Evolutionary conservation across 2,113 vertebrate species (phyloP), one percentile per base, ranked within the genome.

Genomic region (Hydropotes inermis): DNA sequence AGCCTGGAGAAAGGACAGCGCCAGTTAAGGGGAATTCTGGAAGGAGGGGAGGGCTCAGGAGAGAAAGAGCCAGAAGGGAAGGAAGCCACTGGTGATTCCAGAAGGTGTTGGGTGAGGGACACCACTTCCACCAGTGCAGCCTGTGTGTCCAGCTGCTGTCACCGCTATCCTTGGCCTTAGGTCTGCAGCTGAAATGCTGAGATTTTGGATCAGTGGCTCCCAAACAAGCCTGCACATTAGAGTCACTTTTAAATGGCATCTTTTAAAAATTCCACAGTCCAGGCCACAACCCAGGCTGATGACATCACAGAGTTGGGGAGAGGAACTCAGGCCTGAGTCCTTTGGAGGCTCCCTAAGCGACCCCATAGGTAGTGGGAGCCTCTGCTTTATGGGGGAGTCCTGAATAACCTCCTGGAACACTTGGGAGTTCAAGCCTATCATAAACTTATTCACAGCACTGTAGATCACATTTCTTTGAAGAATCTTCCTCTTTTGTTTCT

Each of bases 71-170:
- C 43, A 14, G 16, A 87, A 30, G 30, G 25, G 33, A 39, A 2
- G 33, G 84, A 84, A 36, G 5, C 14, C 61, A 55, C 1, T 2
- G 23, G 45, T 16, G 45, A 36, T 47, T 81, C 89, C 45, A 45
- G 36, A 36, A 91, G 25, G 13, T 1, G 13, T 3, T 10, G 14
- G 16, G 3, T n/a, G 1, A 11, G 14, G 5, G 45, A 6, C 0
- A 5, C 7, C 21, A 1, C 47, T 11, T 3, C 39, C 0, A 2
- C 2, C 0, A 28, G 2, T 0, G 7, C 60, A 85, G 54, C 16
- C 15, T 17, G 3, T 11, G 52, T 8, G 1, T 36, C 83, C 30
- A 33, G 82, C 4, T 6, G 2, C 36, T 23, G 30, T 16, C 58
- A 84, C 67, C 0, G 0, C 1, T 7, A 11, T 81, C 87, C 30